Percentiles rank a stretch among this genome's conserved stretches.
Conservation (phyloP, 2,113 vertebrate genomes). For the Pterophyllum scalare region DNA sequence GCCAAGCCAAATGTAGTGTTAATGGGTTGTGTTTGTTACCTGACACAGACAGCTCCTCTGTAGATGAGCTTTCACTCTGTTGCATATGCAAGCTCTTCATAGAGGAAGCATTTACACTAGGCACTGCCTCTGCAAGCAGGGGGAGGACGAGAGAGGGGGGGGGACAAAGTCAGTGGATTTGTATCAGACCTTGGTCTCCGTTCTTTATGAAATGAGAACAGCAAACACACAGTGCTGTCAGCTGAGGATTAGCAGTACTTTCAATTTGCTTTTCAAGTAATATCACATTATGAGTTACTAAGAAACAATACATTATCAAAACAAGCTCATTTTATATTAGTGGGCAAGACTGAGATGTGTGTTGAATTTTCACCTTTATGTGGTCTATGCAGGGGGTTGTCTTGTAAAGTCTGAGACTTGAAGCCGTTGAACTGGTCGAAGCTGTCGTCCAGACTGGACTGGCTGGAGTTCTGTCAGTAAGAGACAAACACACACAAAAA, state of each 20-base stretch:
- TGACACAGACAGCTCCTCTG: conserved; percentile 71
- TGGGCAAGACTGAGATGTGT: neutral
- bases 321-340: neutral
- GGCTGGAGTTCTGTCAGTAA: conserved; percentile 79
- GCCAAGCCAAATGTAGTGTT: neutral
- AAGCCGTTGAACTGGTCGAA: conserved; percentile 63
- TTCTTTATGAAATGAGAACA: neutral
- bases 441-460: conserved; percentile 79
- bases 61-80: conserved; percentile 65
- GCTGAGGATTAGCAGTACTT: neutral
- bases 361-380: conserved; percentile 63
- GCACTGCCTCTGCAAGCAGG: conserved; percentile 53
- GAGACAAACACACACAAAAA: neutral
- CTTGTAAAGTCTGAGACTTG: conserved; percentile 34
- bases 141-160: neutral
- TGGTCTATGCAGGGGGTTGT: conserved; percentile 36
- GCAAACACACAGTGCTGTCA: neutral
- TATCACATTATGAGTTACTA: neutral
- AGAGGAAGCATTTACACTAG: conserved; percentile 37
- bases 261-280: neutral
- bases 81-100: conserved; percentile 46
- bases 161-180: neutral
- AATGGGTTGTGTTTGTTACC: conserved; percentile 45
- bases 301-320: neutral
- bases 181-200: conserved; percentile 7